These are phyloP conservation scores for Saccopteryx leptura DNA, from an alignment of 2,113 vertebrate species.

Conservation along the genomic window DNA sequence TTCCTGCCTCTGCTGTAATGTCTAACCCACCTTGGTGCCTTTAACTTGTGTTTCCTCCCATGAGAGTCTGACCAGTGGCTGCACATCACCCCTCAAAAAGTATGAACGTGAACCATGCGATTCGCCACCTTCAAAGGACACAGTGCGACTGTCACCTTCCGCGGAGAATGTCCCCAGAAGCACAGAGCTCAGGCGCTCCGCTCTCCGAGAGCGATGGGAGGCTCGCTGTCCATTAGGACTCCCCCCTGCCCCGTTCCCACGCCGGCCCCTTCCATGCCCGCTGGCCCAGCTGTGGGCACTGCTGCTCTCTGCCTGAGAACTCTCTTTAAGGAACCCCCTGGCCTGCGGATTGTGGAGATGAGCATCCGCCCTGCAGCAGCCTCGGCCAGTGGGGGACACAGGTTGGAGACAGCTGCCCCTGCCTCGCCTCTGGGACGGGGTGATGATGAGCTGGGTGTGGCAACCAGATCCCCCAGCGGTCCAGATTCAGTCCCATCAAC, in stretches of 20 bases:
- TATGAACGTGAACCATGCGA: not conserved
- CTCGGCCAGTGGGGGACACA: accelerated
- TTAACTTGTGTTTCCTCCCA: not conserved
- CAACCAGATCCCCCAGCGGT: not conserved
- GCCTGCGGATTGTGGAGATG: too few relatives aligned
- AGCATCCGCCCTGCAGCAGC: too few relatives aligned
- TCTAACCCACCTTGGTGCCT: not conserved
- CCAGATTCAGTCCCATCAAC: accelerated
- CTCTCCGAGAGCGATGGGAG: not conserved
- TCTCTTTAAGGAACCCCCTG: too few relatives aligned
- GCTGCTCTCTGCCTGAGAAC: too few relatives aligned
- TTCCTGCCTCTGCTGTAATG: accelerated
- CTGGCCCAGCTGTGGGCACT: too few relatives aligned
- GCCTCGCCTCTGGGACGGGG: not conserved
- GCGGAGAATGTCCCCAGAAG: accelerated
- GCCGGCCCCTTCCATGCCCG: accelerated
- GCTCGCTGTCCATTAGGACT: accelerated
- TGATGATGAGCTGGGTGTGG: not conserved
- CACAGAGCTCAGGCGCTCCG: accelerated
- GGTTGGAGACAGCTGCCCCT: too few relatives aligned
- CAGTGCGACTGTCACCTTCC: not conserved
- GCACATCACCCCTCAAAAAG: not conserved
- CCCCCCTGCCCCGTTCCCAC: not conserved
- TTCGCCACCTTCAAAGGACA: not conserved
- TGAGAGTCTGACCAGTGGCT: not conserved